Evolutionary conservation across 2,113 vertebrate species (phyloP), one percentile per base, ranked within the genome.

Genomic region (Mustelus asterias): DNA sequence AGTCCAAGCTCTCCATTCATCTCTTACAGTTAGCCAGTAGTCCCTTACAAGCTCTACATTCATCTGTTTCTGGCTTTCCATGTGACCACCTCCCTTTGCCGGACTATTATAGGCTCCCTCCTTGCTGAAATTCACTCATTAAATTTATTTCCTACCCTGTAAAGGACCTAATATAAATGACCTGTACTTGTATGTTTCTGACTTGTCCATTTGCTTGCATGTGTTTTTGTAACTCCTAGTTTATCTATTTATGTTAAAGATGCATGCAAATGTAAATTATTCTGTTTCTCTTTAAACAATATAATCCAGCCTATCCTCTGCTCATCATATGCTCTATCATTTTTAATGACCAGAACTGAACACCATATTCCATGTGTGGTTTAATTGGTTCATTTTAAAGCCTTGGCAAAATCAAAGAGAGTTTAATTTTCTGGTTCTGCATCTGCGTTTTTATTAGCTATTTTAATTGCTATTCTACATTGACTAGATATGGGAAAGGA

Each of bases 201-300:
- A 90, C 29, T 60, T 90, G 54, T 90, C 88, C 88, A 90, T 60
- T 90, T 90, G 11, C 54, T 90, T 60, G 29, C 20, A 90, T 90
- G 48, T 88, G 8, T 60, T 90, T 33, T 58, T 29, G 24, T 33
- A 29, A 3, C 24, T 60, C 24, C 48, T 60, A 26, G 54, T 24
- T 29, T 26, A 60, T 89, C 48, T 54, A 8, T 33, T 83, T 60
- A 90, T 60, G 54, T 90, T 33, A 29, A 90, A 33, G 54, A 29
- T 18, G 13, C 54, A n/a, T 90, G 29, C 48, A 88, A 86, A 88
- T 88, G 48, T 41, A 83, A 83, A 83, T 83, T 83, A 9, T 88
- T 88, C 22, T 54, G 24, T 44, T 48, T 88, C 24, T 88, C 24
- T 54, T 8, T 26, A 18, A 26, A 60, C 54, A 90, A 60, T 90